Evolutionary conservation across 2,797 vertebrate species (phyloP).

Genomic region (Sebastes kiyomatsui): DNA sequence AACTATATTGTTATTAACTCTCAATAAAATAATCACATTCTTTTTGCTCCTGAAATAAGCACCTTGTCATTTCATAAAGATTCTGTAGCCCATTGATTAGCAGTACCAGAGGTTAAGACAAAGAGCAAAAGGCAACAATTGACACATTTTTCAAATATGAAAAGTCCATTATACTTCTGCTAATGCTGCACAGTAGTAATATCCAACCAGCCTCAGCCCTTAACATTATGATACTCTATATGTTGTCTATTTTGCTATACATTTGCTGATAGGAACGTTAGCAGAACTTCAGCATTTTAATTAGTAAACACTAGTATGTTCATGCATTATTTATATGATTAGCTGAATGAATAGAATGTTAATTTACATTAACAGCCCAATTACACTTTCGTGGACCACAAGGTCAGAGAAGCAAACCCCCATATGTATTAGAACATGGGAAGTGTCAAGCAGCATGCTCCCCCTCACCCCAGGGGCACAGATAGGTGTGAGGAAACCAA

Average conservation of each 20-base stretch:
- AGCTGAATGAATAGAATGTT: not conserved
- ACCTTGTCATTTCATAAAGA: not conserved
- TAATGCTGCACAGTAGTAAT: not conserved
- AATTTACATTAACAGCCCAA: conserved; percentile 33
- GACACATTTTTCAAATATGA: not conserved
- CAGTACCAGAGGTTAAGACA: not conserved
- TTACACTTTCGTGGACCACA: conserved; percentile 44
- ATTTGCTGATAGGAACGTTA: not conserved
- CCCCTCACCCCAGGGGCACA: conserved; percentile 18
- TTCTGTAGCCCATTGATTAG: not conserved
- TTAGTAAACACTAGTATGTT: not conserved
- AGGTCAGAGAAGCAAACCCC: conserved; percentile 43
- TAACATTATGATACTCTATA: not conserved
- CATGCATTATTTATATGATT: not conserved
- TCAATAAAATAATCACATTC: not conserved
- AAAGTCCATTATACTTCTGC: not conserved
- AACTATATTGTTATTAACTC: no score
- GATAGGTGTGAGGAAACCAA: conserved; percentile 24
- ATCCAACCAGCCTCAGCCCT: not conserved
- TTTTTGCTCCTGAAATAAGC: not conserved
- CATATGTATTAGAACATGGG: conserved; percentile 15
- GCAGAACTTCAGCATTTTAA: not conserved
- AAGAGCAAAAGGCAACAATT: not conserved
- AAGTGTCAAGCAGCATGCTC: conserved; percentile 27
- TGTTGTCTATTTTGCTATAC: not conserved